A percentile compares a stretch with the other conserved stretches of the same genome.
Evolutionary conservation across 2,113 vertebrate species (phyloP).

Genomic region (Meriones unguiculatus): DNA sequence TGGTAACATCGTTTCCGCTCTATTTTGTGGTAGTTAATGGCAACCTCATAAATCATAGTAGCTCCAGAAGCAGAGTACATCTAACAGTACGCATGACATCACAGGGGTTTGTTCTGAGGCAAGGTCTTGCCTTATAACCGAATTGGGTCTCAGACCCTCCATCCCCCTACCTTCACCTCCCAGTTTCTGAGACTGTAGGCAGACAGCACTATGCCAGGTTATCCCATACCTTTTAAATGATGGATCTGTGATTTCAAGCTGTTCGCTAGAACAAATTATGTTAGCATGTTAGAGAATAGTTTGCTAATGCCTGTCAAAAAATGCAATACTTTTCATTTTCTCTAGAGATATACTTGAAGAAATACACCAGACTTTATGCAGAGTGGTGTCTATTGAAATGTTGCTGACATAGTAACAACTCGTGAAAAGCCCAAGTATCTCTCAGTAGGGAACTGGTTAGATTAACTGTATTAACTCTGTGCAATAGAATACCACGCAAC

Average conservation of each 20-base stretch:
- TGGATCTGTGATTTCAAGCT: background rate
- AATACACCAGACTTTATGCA: background rate
- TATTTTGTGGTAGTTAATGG: slow-evolving; percentile 16
- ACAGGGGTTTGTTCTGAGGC: background rate
- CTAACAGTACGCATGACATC: background rate
- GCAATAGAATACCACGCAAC: background rate
- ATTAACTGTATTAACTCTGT: background rate
- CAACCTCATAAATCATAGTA: slow-evolving; percentile 9
- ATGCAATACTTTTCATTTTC: slow-evolving; percentile 5
- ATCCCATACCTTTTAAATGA: background rate
- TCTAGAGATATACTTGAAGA: background rate
- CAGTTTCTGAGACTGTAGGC: background rate
- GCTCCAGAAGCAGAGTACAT: background rate
- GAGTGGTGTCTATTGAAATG: background rate
- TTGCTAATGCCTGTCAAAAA: background rate
- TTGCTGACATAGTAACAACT: slow-evolving; percentile 19
- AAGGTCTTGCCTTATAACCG: background rate
- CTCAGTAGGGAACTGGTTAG: background rate
- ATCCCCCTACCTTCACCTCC: background rate
- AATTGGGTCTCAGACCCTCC: background rate
- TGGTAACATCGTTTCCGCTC: slow-evolving; percentile 17
- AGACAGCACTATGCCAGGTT: background rate
- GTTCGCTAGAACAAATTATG: slow-evolving; percentile 23
- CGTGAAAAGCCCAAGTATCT: background rate
- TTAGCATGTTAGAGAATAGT: background rate